Evolutionary conservation across 30 jellyfish, hydroid and myxozoan species (phyloP).

Genomic region (Pelagia noctiluca): DNA sequence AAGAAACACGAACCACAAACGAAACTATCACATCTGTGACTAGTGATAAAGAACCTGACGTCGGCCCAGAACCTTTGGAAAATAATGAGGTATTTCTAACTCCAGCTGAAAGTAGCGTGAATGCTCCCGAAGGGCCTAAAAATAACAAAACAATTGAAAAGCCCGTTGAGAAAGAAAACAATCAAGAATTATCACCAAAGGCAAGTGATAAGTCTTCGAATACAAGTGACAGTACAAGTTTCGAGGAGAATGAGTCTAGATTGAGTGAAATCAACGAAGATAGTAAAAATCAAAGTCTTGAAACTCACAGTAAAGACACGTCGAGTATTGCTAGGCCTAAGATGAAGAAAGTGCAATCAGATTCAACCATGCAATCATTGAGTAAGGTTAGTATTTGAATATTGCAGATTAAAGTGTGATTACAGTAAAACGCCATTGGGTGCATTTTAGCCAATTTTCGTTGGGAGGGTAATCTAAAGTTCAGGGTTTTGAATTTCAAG

Average conservation of each 20-base stretch:
- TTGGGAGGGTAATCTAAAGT: no score
- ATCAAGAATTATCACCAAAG: no score
- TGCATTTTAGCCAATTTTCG: no score
- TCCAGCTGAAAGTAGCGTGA: background rate
- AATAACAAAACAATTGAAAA: background rate
- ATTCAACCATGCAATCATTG: background rate
- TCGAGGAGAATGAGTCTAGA: background rate
- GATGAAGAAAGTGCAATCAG: constrained; percentile 3
- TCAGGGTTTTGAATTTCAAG: no score
- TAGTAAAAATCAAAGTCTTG: background rate
- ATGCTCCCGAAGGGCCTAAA: background rate
- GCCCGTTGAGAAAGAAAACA: background rate
- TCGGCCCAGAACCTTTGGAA: no score
- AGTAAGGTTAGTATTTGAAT: background rate
- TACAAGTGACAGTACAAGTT: no score
- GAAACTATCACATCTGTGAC: no score
- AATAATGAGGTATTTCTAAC: background rate
- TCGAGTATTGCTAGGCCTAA: background rate
- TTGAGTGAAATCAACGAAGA: background rate
- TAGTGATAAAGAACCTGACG: no score
- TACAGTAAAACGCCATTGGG: no score
- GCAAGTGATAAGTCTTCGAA: no score
- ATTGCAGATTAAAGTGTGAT: no score
- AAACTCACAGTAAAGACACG: background rate
- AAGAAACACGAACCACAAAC: no score